A percentile compares a stretch with the other conserved stretches of the same genome.
These are phyloP conservation scores for Artibeus lituratus DNA, from an alignment of 2,797 vertebrate species.

Conservation along the genomic window DNA sequence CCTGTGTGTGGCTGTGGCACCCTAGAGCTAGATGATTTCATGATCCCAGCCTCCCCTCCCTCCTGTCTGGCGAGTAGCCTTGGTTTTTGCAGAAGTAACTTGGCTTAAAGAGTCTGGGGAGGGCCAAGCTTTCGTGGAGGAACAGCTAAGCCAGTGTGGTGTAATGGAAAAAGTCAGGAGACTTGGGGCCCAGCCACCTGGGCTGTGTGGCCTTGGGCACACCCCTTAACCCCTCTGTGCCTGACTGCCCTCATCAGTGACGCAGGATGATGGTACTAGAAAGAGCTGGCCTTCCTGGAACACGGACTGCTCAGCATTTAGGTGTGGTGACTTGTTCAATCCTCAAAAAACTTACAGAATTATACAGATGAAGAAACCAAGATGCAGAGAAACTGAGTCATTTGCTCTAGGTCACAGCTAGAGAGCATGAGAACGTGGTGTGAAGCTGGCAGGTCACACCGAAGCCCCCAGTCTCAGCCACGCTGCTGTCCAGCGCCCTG, in stretches of 20 bases:
- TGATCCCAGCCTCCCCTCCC: background rate
- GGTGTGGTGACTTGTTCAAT: background rate
- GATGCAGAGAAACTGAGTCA: background rate
- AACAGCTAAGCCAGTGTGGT: background rate
- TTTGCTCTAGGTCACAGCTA: background rate
- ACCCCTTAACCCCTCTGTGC: constrained; percentile 1
- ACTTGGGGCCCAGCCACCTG: background rate
- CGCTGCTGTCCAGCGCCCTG: background rate
- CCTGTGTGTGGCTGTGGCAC: background rate
- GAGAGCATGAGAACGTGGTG: background rate
- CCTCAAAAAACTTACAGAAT: background rate
- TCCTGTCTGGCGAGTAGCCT: constrained; percentile 21
- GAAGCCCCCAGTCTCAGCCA: background rate
- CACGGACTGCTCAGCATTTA: background rate
- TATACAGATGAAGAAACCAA: background rate
- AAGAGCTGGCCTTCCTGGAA: background rate
- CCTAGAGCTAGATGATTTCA: constrained; percentile 17
- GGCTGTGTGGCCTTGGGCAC: background rate
- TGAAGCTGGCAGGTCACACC: background rate
- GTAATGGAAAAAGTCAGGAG: constrained; percentile 53
- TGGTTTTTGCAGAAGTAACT: constrained; percentile 14
- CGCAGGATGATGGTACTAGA: background rate
- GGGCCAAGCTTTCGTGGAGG: background rate
- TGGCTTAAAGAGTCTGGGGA: background rate
- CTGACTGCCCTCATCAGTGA: background rate